Conservation (phyloP, 2,797 vertebrate genomes). For the Okamejei kenojei region DNA sequence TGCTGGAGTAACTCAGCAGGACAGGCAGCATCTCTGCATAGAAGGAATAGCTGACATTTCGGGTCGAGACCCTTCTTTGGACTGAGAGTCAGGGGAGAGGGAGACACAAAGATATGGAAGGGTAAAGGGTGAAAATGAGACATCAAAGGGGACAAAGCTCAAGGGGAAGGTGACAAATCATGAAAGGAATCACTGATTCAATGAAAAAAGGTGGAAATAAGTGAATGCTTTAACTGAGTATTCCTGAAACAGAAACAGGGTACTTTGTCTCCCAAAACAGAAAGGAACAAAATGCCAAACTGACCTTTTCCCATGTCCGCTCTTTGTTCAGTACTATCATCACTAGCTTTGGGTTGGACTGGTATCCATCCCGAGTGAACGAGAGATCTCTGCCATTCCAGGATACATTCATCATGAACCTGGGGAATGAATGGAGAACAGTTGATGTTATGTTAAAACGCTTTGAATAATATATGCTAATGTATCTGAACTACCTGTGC, state of each 20-base stretch:
- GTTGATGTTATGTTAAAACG: not conserved
- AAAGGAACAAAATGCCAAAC: conserved; percentile 40
- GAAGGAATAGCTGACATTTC: too few species aligned
- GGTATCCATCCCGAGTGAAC: conserved; percentile 93
- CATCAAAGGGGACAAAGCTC: too few species aligned
- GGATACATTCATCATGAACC: conserved; percentile 97
- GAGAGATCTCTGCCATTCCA: conserved; percentile 93
- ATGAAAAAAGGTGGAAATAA: not conserved
- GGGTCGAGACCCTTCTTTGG: too few species aligned
- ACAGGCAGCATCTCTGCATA: too few species aligned
- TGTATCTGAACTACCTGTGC: not conserved
- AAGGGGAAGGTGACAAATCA: too few species aligned
- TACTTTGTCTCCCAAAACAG: not conserved
- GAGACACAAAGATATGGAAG: too few species aligned
- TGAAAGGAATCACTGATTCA: not conserved
- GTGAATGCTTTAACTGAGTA: not conserved
- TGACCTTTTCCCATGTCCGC: conserved; percentile 91
- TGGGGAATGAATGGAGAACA: conserved; percentile 47
- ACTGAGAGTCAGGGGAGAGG: too few species aligned
- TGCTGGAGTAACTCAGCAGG: too few species aligned
- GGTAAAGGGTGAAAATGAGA: too few species aligned
- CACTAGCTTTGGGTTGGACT: conserved; percentile 85
- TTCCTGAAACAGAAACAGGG: not conserved
- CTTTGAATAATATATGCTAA: not conserved
- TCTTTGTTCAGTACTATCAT: conserved; percentile 91